A percentile compares a stretch with the other conserved stretches of the same genome.
phyloP scores from a whole-genome alignment of 1,140 invertebrate species.

The Hylaeus volcanicus region DNA sequence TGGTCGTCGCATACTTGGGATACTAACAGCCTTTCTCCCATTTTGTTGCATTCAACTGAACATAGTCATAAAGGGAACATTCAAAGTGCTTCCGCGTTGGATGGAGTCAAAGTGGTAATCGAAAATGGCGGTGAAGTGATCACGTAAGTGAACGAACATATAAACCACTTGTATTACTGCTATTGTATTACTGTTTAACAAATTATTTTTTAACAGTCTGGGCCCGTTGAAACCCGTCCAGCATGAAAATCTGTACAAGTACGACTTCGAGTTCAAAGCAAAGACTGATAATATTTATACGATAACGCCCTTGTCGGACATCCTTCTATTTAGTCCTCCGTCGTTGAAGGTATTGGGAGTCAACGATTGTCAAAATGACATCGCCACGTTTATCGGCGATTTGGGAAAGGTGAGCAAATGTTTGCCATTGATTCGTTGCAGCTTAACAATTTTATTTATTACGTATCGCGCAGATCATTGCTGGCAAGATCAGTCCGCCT shows the following conservation, averaged over 20 bases:
- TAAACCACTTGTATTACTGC: too few relatives aligned
- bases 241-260: slow-evolving; percentile 74
- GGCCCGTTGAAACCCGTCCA: slow-evolving; percentile 74
- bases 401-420: slow-evolving; percentile 78
- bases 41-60: slow-evolving; percentile 73
- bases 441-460: not conserved
- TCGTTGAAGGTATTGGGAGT: slow-evolving; percentile 83
- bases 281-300: slow-evolving; percentile 82
- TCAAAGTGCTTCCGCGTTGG: slow-evolving; percentile 62
- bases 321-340: slow-evolving; percentile 88
- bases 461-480: slow-evolving; percentile 67
- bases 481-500: slow-evolving; percentile 82
- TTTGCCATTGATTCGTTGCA: not conserved
- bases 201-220: slow-evolving; percentile 56
- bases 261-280: slow-evolving; percentile 81
- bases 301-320: slow-evolving; percentile 84
- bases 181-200: not conserved
- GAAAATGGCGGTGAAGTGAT: slow-evolving; percentile 60
- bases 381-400: slow-evolving; percentile 79
- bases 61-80: slow-evolving; percentile 74
- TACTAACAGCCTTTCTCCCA: slow-evolving; percentile 71
- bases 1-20: slow-evolving; percentile 78
- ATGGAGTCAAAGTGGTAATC: slow-evolving; percentile 70
- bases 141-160: slow-evolving; percentile 57
- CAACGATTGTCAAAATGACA: slow-evolving; percentile 87